These are phyloP conservation scores for Heliconius cydno DNA, from an alignment of 2,888 invertebrate genomes.

Conservation along the genomic window DNA sequence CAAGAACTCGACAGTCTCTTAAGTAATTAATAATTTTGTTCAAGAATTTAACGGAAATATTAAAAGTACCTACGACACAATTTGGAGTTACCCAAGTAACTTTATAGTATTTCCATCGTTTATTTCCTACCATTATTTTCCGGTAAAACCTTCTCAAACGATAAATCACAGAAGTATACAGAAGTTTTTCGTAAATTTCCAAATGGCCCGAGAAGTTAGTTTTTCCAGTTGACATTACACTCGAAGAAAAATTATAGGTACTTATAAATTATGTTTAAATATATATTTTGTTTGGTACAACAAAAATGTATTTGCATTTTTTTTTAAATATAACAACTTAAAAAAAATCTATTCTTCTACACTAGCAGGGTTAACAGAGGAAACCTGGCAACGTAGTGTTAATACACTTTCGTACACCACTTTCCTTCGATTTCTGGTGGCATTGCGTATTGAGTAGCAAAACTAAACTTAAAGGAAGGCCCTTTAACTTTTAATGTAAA, in stretches of 20 bases:
- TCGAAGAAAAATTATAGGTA: conserved; percentile 4
- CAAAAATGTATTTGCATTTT: too few relatives aligned
- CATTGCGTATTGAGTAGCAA: neutral
- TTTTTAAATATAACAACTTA: too few relatives aligned
- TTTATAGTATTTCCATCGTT: neutral
- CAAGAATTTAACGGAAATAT: neutral
- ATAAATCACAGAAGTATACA: conserved; percentile 36
- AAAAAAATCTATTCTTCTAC: too few relatives aligned
- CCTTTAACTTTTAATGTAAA: neutral
- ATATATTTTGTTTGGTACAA: neutral
- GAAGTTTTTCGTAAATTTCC: conserved; percentile 36
- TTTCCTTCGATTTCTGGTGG: neutral
- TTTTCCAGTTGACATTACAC: conserved; percentile 18
- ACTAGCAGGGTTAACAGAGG: too few relatives aligned
- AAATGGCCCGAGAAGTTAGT: conserved; percentile 32
- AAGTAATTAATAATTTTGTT: neutral
- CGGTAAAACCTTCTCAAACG: conserved; percentile 18
- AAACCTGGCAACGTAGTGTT: neutral
- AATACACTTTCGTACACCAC: neutral
- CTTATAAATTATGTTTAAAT: neutral
- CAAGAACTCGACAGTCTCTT: neutral
- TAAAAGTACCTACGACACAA: neutral
- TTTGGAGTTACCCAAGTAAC: neutral
- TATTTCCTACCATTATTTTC: conserved; percentile 18
- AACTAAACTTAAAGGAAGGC: neutral